Conservation (phyloP, 2,888 invertebrate genomes). For the Gerris lacustris region DNA sequence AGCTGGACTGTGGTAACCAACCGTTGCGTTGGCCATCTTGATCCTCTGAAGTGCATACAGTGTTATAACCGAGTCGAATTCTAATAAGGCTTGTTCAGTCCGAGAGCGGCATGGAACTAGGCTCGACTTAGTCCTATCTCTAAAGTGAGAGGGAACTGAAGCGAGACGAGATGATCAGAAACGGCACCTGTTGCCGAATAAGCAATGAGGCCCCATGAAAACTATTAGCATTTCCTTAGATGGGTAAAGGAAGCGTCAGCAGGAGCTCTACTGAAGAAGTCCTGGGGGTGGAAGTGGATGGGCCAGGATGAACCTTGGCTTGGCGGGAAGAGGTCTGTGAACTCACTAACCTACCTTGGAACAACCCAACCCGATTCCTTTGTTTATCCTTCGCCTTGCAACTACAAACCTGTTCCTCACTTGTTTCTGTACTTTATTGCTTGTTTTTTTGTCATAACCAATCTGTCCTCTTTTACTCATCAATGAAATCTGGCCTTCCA, state of each 20-base stretch:
- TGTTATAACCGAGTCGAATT: too few species aligned
- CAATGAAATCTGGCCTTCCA: too few species aligned
- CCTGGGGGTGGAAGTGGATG: not conserved
- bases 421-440: not conserved
- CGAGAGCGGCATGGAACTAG: too few species aligned
- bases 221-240: slow-evolving; percentile 2
- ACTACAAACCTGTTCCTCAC: not conserved
- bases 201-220: not conserved
- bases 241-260: not conserved
- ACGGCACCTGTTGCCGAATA: not conserved
- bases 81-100: too few species aligned
- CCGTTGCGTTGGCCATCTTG: too few species aligned
- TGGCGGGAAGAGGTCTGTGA: not conserved
- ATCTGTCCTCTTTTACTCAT: too few species aligned
- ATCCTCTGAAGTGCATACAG: too few species aligned
- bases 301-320: not conserved
- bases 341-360: not conserved
- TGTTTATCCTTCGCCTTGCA: not conserved
- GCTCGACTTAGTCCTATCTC: not conserved
- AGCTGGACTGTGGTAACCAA: too few species aligned
- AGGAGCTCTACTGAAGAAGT: not conserved
- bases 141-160: not conserved
- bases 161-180: not conserved
- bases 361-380: not conserved
- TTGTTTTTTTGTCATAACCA: too few species aligned